Evolutionary conservation across 2,888 invertebrate genomes (phyloP).

Genomic region (Coleophora flavipennella): DNA sequence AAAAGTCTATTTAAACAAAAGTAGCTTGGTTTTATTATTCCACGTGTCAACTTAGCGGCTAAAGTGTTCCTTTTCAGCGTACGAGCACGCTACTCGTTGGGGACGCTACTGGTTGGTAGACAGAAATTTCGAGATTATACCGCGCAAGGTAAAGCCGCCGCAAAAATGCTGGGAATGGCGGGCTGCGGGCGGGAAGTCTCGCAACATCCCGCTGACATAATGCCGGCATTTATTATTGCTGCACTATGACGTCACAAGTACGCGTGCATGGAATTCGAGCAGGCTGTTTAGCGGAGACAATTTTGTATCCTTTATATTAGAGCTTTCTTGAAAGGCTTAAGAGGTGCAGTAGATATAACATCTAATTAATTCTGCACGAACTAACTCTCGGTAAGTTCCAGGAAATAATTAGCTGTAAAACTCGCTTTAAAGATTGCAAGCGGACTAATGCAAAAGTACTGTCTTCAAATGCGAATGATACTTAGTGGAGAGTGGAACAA

Average conservation of each 20-base stretch:
- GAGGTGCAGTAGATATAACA: too few species aligned
- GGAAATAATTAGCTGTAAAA: too few species aligned
- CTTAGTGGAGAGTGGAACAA: conserved; percentile 2
- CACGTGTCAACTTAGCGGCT: too few species aligned
- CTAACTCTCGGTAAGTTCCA: neutral
- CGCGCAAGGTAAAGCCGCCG: conserved; percentile 38
- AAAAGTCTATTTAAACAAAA: too few species aligned
- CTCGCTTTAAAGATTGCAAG: too few species aligned
- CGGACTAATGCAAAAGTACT: too few species aligned
- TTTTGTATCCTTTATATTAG: neutral
- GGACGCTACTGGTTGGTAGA: neutral
- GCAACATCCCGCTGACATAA: conserved; percentile 26
- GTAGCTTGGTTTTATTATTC: too few species aligned
- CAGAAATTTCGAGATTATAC: conserved; percentile 39
- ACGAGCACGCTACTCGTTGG: neutral
- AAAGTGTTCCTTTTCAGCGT: neutral
- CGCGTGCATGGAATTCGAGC: conserved; percentile 11
- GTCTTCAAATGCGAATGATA: neutral
- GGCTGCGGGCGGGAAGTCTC: conserved; percentile 20
- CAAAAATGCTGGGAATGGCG: conserved; percentile 44
- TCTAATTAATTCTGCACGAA: too few species aligned
- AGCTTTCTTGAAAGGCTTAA: neutral
- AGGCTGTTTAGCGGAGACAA: neutral
- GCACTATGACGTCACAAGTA: conserved; percentile 17
- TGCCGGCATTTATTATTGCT: conserved; percentile 30